Conservation (phyloP, 1,140 invertebrate genomes). For the Hestina assimilis region DNA sequence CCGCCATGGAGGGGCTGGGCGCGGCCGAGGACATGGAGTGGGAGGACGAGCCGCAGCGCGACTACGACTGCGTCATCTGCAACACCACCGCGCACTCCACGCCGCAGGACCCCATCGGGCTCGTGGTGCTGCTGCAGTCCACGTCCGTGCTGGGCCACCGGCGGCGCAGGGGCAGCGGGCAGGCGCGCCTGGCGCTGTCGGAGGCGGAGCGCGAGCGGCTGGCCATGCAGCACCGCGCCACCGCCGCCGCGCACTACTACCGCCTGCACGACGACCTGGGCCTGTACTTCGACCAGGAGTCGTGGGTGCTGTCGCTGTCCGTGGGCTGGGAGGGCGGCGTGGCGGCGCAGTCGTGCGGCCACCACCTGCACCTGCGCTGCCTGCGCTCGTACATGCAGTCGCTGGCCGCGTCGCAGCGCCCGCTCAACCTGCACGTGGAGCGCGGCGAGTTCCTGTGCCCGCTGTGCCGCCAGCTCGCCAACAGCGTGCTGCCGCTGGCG, state of each 20-base stretch:
- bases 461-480: constrained; percentile 94
- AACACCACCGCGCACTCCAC: constrained; percentile 92
- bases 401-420: constrained; percentile 86
- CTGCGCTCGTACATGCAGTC: constrained; percentile 92
- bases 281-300: constrained; percentile 86
- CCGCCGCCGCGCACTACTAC: constrained; percentile 83
- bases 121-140: constrained; percentile 93
- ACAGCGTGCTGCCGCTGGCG: constrained; percentile 93
- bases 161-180: constrained; percentile 73
- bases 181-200: constrained; percentile 55
- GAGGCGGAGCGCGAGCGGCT: constrained; percentile 80
- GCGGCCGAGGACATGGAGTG: constrained; percentile 83
- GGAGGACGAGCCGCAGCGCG: constrained; percentile 83
- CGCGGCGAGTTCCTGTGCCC: constrained; percentile 96
- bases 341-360: constrained; percentile 97
- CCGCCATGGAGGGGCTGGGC: constrained; percentile 82
- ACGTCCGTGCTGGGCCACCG: constrained; percentile 90
- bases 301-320: constrained; percentile 91
- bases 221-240: constrained; percentile 81
- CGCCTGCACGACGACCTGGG: constrained; percentile 84
- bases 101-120: constrained; percentile 91
- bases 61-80: constrained; percentile 98
- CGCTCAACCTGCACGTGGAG: constrained; percentile 86
- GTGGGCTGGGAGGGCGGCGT: constrained; percentile 96
- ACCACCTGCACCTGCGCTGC: constrained; percentile 96